A percentile compares a stretch with the other conserved stretches of the same genome.
Conservation (phyloP, 2,888 invertebrate genomes). For the Apotomis capreana region DNA sequence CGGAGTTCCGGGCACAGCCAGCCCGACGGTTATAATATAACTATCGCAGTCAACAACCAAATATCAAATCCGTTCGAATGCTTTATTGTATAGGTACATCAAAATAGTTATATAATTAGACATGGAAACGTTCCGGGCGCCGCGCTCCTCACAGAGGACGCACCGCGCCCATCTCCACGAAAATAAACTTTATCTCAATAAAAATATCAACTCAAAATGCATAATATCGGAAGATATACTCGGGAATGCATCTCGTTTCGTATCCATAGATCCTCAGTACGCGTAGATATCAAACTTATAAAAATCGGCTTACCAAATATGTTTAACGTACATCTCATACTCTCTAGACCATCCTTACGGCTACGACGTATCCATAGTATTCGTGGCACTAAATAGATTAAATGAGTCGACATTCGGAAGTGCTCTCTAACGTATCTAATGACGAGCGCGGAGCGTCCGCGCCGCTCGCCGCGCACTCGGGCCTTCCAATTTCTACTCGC, state of each 20-base stretch:
- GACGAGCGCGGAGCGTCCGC: constrained; percentile 56
- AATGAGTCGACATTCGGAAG: constrained; percentile 49
- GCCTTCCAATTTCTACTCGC: no score
- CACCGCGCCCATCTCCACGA: constrained; percentile 58
- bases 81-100: constrained; percentile 34
- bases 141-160: constrained; percentile 31
- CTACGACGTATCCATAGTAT: constrained; percentile 52
- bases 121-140: constrained; percentile 6
- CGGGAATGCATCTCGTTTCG: constrained; percentile 73
- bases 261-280: constrained; percentile 56
- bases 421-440: constrained; percentile 56
- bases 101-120: constrained; percentile 34
- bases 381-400: constrained; percentile 57
- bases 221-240: constrained; percentile 69
- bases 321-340: constrained; percentile 60
- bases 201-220: constrained; percentile 60
- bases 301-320: constrained; percentile 68
- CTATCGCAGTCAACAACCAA: constrained; percentile 13
- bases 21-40: background rate
- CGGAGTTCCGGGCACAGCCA: background rate
- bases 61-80: constrained; percentile 26
- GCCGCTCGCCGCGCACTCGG: constrained; percentile 55
- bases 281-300: constrained; percentile 70
- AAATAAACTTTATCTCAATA: constrained; percentile 55
- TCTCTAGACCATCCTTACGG: constrained; percentile 55